Conservation (phyloP, 2,888 invertebrate genomes). For the Phyllotreta cruciferae region DNA sequence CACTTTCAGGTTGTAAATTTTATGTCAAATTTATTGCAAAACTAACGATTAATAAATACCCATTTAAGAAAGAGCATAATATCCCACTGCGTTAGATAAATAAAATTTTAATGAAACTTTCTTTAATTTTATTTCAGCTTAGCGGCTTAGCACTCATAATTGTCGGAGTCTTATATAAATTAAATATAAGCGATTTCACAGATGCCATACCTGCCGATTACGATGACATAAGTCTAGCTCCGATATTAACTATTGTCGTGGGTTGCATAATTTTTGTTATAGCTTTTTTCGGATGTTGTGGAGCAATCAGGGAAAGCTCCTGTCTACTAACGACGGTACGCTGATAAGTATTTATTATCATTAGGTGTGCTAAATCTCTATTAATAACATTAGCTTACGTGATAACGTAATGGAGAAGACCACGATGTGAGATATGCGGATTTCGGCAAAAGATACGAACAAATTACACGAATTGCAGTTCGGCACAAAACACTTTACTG, state of each 20-base stretch:
- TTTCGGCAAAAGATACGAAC: too few species aligned
- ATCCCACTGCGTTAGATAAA: neutral
- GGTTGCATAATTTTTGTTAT: constrained; percentile 66
- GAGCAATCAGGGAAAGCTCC: constrained; percentile 54
- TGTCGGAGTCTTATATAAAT: constrained; percentile 68
- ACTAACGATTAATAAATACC: neutral
- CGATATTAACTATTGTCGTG: constrained; percentile 70
- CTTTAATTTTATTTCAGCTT: constrained; percentile 62
- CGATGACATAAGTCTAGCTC: constrained; percentile 61
- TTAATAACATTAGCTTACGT: neutral
- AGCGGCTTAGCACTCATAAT: constrained; percentile 72
- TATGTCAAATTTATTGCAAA: too few species aligned
- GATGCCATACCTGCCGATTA: constrained; percentile 39
- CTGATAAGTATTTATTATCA: constrained; percentile 18
- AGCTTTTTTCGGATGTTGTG: constrained; percentile 57
- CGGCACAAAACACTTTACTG: too few species aligned
- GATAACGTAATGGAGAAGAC: too few species aligned
- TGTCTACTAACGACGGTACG: constrained; percentile 53
- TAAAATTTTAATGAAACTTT: neutral
- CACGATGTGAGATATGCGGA: too few species aligned
- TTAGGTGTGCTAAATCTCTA: constrained; percentile 17
- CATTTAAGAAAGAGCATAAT: neutral
- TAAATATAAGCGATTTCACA: constrained; percentile 61
- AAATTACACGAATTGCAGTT: too few species aligned
- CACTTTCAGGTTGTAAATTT: too few species aligned